Percentiles rank a stretch among this genome's conserved stretches.
Conservation (phyloP, 2,888 invertebrate genomes). For the Drosophila neonasuta region DNA sequence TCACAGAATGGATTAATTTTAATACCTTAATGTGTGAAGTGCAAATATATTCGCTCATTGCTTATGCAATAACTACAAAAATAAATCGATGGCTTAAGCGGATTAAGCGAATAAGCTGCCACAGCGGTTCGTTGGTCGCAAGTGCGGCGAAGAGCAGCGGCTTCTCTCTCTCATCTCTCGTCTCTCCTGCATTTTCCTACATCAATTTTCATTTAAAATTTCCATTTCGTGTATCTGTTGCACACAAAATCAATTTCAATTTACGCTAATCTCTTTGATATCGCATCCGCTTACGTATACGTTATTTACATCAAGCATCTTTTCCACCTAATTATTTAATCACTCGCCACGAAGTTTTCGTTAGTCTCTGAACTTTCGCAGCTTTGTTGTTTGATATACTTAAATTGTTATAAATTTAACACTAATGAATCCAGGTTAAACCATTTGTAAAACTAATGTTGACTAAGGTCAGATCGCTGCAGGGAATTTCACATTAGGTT, state of each 20-base stretch:
- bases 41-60: constrained; percentile 17
- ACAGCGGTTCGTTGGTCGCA: neutral
- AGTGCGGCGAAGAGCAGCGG: neutral
- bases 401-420: constrained; percentile 34
- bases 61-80: constrained; percentile 46
- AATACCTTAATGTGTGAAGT: constrained; percentile 20
- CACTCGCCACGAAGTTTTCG: constrained; percentile 5
- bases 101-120: constrained; percentile 30
- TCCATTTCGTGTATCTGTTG: constrained; percentile 30
- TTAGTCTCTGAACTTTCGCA: neutral
- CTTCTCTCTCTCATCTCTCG: neutral
- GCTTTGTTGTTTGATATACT: constrained; percentile 7
- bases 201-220: constrained; percentile 59
- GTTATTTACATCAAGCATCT: constrained; percentile 4
- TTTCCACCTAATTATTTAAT: constrained; percentile 26
- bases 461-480: constrained; percentile 13
- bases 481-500: constrained; percentile 23
- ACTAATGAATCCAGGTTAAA: constrained; percentile 42
- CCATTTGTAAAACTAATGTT: constrained; percentile 22
- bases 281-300: constrained; percentile 11
- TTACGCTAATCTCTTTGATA: constrained; percentile 53
- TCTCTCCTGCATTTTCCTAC: constrained; percentile 28
- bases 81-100: constrained; percentile 53
- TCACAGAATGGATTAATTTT: constrained; percentile 1
- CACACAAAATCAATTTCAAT: constrained; percentile 62